Evolutionary conservation across 2,888 invertebrate species (phyloP).

Genomic region (Automeris io): DNA sequence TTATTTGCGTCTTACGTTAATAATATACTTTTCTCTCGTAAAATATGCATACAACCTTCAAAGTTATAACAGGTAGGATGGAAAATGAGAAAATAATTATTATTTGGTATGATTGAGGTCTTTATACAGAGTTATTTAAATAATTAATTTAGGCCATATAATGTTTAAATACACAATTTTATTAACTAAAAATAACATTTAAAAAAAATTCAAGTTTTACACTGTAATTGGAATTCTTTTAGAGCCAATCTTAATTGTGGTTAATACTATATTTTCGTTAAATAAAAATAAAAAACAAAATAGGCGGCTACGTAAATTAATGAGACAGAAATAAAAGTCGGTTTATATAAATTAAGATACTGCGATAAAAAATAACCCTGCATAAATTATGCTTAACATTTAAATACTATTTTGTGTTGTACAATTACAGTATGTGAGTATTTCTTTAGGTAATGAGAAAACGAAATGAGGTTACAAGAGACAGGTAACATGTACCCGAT

Average conservation of each 20-base stretch:
- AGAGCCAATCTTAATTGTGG: too few species aligned
- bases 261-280: too few species aligned
- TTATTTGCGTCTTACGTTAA: neutral
- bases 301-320: slow-evolving; percentile 2
- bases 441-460: slow-evolving; percentile 63
- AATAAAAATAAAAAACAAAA: too few species aligned
- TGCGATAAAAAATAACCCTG: slow-evolving; percentile 62
- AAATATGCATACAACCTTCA: slow-evolving; percentile 19
- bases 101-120: slow-evolving; percentile 72
- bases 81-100: slow-evolving; percentile 6
- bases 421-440: slow-evolving; percentile 64
- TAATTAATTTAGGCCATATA: slow-evolving; percentile 5
- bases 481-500: slow-evolving; percentile 65
- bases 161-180: too few species aligned
- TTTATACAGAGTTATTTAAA: slow-evolving; percentile 69
- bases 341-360: neutral
- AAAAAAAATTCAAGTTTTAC: too few species aligned
- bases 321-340: neutral
- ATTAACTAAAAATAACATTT: too few species aligned
- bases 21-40: neutral
- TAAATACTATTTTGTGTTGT: slow-evolving; percentile 50
- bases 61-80: neutral
- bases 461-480: slow-evolving; percentile 62
- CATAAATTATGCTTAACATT: slow-evolving; percentile 73
- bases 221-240: too few species aligned